phyloP scores from a whole-genome alignment of 2,888 invertebrate species.

The Helleia helle region DNA sequence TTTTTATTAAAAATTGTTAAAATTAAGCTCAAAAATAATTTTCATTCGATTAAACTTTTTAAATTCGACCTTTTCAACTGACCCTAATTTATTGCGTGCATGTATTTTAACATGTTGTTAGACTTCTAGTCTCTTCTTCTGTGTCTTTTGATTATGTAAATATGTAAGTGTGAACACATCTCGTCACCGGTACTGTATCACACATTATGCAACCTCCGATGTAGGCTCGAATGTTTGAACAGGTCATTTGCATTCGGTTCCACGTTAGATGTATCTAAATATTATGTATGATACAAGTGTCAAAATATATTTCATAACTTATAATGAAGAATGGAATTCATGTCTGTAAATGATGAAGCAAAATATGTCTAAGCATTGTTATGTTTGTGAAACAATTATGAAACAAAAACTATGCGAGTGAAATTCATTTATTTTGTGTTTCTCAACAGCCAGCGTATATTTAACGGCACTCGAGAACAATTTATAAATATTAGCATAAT shows the following conservation, averaged over 20 bases:
- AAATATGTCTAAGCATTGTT: background rate
- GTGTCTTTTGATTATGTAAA: background rate
- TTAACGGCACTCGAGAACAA: background rate
- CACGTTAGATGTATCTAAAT: slow-evolving; percentile 11
- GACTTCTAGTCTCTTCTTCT: no score
- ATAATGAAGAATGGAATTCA: no score
- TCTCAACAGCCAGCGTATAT: background rate
- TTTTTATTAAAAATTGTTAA: no score
- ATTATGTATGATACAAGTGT: background rate
- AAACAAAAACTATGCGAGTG: background rate
- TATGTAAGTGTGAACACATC: slow-evolving; percentile 1
- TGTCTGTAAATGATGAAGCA: no score
- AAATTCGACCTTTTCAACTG: no score
- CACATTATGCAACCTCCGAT: slow-evolving; percentile 25
- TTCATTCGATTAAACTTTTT: no score
- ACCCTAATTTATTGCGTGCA: background rate
- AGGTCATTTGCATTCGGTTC: slow-evolving; percentile 25
- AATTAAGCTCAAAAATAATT: no score
- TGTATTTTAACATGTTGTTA: no score
- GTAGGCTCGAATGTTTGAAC: slow-evolving; percentile 29
- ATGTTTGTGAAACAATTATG: background rate
- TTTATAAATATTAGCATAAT: slow-evolving; percentile 11
- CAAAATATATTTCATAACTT: no score
- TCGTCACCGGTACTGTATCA: slow-evolving; percentile 13
- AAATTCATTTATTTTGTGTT: background rate